phyloP scores from a whole-genome alignment of 2,888 invertebrate species.

The Ennomos quercinarius region DNA sequence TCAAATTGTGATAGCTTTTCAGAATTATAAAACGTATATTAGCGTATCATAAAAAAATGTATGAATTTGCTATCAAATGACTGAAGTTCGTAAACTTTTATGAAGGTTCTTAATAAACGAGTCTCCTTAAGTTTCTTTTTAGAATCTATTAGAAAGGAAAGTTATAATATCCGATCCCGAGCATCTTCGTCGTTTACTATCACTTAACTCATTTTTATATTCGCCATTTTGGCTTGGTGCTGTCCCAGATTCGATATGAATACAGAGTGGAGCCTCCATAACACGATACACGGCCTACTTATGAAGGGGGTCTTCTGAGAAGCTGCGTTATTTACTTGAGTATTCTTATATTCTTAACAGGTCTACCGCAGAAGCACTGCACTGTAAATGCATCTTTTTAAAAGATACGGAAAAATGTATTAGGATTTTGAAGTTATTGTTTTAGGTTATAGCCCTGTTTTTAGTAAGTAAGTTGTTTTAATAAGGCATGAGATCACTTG shows the following conservation, averaged over 20 bases:
- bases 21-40: conserved; percentile 22
- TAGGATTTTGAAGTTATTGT: no score
- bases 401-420: not conserved
- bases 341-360: conserved; percentile 31
- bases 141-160: conserved; percentile 69
- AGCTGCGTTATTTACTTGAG: conserved; percentile 59
- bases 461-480: no score
- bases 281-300: conserved; percentile 73
- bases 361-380: not conserved
- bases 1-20: not conserved
- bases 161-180: conserved; percentile 66
- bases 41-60: conserved; percentile 36
- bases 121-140: conserved; percentile 54
- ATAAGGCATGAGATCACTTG: no score
- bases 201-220: conserved; percentile 81
- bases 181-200: conserved; percentile 70
- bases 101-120: conserved; percentile 51
- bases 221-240: conserved; percentile 72
- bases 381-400: conserved; percentile 3
- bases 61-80: conserved; percentile 36
- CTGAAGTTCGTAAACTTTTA: conserved; percentile 51
- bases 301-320: conserved; percentile 54
- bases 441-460: no score
- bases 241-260: conserved; percentile 75
- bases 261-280: conserved; percentile 67